Conservation (phyloP, 2,797 vertebrate genomes). For the Sebastes goodei region DNA sequence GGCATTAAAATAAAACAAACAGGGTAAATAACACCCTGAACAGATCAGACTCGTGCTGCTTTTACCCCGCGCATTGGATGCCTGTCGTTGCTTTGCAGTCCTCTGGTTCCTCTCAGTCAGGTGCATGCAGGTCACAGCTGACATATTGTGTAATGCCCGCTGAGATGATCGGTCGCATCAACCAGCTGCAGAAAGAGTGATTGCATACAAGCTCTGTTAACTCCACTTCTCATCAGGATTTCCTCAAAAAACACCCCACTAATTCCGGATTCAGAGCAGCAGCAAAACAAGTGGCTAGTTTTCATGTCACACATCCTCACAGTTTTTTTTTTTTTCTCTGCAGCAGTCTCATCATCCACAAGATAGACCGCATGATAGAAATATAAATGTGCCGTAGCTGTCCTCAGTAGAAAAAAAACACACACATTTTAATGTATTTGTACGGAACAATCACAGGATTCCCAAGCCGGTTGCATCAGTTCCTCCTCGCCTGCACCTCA, state of each 20-base stretch:
- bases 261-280: constrained; percentile 39
- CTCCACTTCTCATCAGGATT: constrained; percentile 47
- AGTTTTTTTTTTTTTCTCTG: background rate
- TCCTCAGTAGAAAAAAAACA: constrained; percentile 2
- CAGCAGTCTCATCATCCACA: constrained; percentile 20
- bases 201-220: constrained; percentile 38
- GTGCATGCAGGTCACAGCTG: constrained; percentile 55
- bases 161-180: constrained; percentile 42
- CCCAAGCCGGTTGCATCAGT: constrained; percentile 21
- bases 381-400: constrained; percentile 33
- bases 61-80: background rate
- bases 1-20: constrained; percentile 51
- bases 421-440: constrained; percentile 29
- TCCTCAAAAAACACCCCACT: constrained; percentile 20
- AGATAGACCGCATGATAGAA: constrained; percentile 43
- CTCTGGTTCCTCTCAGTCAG: constrained; percentile 19
- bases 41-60: constrained; percentile 19
- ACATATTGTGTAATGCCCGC: constrained; percentile 40
- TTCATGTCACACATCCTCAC: constrained; percentile 46
- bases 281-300: constrained; percentile 38
- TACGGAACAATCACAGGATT: constrained; percentile 22
- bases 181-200: constrained; percentile 50
- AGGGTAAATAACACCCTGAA: constrained; percentile 24
- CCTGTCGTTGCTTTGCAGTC: constrained; percentile 17
- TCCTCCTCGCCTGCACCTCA: background rate